A percentile compares a stretch with the other conserved stretches of the same genome.
Evolutionary conservation across 35 echinoderm and acorn worm species (phyloP).

Genomic region (Stichopus chloronotus): DNA sequence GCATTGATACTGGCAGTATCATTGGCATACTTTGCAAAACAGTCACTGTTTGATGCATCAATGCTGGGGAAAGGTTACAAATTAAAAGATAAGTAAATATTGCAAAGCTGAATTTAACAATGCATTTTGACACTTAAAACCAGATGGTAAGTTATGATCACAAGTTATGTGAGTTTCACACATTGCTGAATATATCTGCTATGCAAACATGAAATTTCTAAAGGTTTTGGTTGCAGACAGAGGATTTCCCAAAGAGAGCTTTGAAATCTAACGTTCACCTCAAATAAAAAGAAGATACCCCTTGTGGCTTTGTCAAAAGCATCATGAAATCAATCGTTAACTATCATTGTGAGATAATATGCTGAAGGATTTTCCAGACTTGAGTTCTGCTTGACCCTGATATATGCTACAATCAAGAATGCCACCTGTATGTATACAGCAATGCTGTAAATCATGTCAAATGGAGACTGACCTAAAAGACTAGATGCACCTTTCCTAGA

Average conservation of each 20-base stretch:
- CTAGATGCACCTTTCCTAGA: no score
- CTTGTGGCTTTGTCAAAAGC: no score
- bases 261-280: not conserved
- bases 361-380: no score
- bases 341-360: no score
- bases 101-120: no score
- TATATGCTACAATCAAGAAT: no score
- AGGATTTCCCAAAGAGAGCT: not conserved
- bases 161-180: not conserved
- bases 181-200: not conserved
- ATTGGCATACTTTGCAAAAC: constrained; percentile 47
- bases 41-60: constrained; percentile 26
- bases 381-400: no score
- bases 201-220: not conserved
- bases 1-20: not conserved
- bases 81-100: not conserved
- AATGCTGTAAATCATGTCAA: no score
- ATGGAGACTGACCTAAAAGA: no score
- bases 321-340: no score
- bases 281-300: not conserved
- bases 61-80: not conserved
- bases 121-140: not conserved
- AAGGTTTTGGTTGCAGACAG: not conserved
- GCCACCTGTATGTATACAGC: no score
- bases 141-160: not conserved